Conservation (phyloP, 2,797 vertebrate species). For the Anas bahamensis region DNA sequence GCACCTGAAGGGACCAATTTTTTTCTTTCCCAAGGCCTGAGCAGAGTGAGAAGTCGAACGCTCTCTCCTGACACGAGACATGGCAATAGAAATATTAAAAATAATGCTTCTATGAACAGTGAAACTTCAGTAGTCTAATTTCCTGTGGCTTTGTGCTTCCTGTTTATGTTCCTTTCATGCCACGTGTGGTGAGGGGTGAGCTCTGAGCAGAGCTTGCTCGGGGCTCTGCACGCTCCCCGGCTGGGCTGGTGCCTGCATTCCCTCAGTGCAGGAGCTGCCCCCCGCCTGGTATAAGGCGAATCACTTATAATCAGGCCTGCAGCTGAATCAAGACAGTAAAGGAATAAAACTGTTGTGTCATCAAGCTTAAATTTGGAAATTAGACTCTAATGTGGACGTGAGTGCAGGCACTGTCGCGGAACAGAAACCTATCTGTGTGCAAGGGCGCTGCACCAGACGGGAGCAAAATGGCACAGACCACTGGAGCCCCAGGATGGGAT, state of each 20-base stretch:
- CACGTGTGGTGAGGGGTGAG: neutral
- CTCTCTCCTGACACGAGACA: neutral
- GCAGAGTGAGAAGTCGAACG: neutral
- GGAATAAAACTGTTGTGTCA: neutral
- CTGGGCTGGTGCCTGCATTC: rapidly evolving
- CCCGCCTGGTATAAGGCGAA: neutral
- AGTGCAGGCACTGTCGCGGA: rapidly evolving
- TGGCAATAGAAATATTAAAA: neutral
- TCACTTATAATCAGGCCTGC: neutral
- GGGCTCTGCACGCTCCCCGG: neutral
- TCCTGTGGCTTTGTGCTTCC: slow-evolving; percentile 63
- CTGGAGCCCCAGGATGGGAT: neutral
- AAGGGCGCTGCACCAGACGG: neutral
- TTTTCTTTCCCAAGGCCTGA: neutral
- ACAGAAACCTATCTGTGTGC: rapidly evolving
- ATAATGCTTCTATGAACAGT: slow-evolving; percentile 8
- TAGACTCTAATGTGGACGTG: rapidly evolving
- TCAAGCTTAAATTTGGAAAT: neutral
- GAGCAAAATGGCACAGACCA: neutral
- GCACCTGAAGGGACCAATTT: neutral
- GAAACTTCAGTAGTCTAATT: neutral
- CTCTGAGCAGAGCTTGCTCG: neutral
- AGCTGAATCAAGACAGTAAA: neutral
- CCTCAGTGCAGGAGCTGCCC: neutral
- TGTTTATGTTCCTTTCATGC: slow-evolving; percentile 49